These are phyloP conservation scores for Cettia cetti DNA, from an alignment of 2,113 vertebrate genomes.

Conservation along the genomic window DNA sequence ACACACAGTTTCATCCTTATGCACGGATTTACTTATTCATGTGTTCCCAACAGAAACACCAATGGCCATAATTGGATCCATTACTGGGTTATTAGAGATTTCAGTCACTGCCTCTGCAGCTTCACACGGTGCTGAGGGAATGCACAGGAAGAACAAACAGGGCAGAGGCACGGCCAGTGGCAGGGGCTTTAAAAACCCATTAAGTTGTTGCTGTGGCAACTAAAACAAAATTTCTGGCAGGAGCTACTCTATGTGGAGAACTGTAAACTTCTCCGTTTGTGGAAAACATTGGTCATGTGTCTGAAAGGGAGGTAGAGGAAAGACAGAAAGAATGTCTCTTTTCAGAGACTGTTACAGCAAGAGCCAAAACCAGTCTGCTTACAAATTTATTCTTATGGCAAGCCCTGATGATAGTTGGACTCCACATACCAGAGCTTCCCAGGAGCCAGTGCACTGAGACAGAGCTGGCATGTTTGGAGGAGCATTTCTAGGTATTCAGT, in stretches of 20 bases:
- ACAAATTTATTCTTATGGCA: slow-evolving; percentile 33
- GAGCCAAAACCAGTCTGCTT: slow-evolving; percentile 29
- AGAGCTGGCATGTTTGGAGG: background rate
- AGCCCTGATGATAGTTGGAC: background rate
- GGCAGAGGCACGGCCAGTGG: background rate
- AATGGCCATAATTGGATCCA: slow-evolving; percentile 49
- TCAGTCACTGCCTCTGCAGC: slow-evolving; percentile 46
- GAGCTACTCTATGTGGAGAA: background rate
- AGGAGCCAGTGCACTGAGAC: background rate
- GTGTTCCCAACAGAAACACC: slow-evolving; percentile 49
- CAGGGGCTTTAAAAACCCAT: background rate
- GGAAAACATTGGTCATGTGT: slow-evolving; percentile 66
- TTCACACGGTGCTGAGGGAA: background rate
- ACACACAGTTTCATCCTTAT: background rate
- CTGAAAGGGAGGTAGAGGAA: slow-evolving; percentile 26
- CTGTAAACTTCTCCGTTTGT: slow-evolving; percentile 52
- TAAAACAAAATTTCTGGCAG: slow-evolving; percentile 36
- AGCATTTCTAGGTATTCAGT: background rate
- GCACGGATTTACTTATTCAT: slow-evolving; percentile 39
- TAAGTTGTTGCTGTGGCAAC: slow-evolving; percentile 53
- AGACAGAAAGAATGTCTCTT: slow-evolving; percentile 56
- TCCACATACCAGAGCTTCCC: slow-evolving; percentile 22
- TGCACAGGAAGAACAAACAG: slow-evolving; percentile 9
- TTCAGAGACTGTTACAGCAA: slow-evolving; percentile 21
- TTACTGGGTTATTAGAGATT: slow-evolving; percentile 59